Evolutionary conservation across 1,140 invertebrate genomes (phyloP), one percentile per base, ranked within the genome.

Genomic region (Plutomurus gul): DNA sequence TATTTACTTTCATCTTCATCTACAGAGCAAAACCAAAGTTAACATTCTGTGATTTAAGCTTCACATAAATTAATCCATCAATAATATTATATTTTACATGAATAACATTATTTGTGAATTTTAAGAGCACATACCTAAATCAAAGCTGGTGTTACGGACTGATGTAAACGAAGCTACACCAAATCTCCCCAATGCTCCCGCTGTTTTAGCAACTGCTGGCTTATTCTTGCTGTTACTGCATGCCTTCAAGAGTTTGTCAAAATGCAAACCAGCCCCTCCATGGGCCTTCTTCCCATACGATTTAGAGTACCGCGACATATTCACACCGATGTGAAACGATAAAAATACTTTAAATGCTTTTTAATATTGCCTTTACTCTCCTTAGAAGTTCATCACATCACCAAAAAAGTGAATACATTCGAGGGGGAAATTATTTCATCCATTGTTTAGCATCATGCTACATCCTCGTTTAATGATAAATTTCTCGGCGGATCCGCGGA

Each of bases 151-250:
- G 84, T 92, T 95, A 84, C 95, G 89, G 76, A 95, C 93, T 1
- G 94, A 96, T 40, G 95, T 96, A 87, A 96, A 96, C 51, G 94
- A 95, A 81, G 95, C 96, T 86, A 95, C 94, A 82, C 95, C 95
- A 94, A 95, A 97, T 89, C 95, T 94, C 83, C 94, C 94, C 79
- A 96, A 92, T 40, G 93, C 95, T 78, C 94, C 95, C 82, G 94
- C 92, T 30, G 94, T 95, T 82, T 95, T 92, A 22, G 94, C 93
- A 47, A 94, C 94, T 33, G 93, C 92, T 18, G 95, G 94, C 84
- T 93, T 92, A 65, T 65, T 65, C 86, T 95, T 96, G 83, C 91
- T 94, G 86, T 94, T 95, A 56, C 81, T 84, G 40, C 80, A 82
- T 1, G 70, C 82, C 60, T 82, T 82, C 13, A 82, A 27, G 76